phyloP scores from a whole-genome alignment of 1,140 invertebrate genomes.

The Lineus longissimus region DNA sequence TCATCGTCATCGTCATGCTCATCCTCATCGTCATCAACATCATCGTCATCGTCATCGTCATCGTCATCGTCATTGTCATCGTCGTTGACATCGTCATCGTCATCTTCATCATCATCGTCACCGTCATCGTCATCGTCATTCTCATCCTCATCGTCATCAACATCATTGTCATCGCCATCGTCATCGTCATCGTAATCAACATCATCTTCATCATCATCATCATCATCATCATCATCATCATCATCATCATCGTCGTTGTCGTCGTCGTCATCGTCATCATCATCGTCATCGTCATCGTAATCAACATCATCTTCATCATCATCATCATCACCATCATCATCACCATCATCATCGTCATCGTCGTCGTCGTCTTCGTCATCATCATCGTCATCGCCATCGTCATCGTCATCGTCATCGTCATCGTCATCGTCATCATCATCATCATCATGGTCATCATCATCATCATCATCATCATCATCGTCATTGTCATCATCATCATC shows the following conservation, averaged over 20 bases:
- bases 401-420: conserved; percentile 7
- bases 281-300: too few relatives aligned
- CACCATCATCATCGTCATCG: conserved; percentile 16
- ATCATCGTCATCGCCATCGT: conserved; percentile 10
- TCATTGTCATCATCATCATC: conserved; percentile 17
- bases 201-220: conserved; percentile 1
- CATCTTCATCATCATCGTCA: not conserved
- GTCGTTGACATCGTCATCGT: conserved; percentile 8
- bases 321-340: conserved; percentile 13
- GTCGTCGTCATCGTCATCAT: too few relatives aligned
- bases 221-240: conserved; percentile 10
- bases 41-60: conserved; percentile 1
- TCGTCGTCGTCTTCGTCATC: conserved; percentile 8
- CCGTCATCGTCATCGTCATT: too few relatives aligned
- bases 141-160: too few relatives aligned
- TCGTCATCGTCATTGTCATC: not conserved
- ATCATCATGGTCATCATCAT: too few relatives aligned
- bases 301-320: not conserved
- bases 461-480: conserved; percentile 13
- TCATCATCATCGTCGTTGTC: not conserved
- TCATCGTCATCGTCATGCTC: not conserved
- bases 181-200: not conserved
- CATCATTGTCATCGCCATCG: not conserved
- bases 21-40: conserved; percentile 9
- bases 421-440: too few relatives aligned